phyloP scores from a whole-genome alignment of 2,797 vertebrate species.

The Coregonus suidteri region DNA sequence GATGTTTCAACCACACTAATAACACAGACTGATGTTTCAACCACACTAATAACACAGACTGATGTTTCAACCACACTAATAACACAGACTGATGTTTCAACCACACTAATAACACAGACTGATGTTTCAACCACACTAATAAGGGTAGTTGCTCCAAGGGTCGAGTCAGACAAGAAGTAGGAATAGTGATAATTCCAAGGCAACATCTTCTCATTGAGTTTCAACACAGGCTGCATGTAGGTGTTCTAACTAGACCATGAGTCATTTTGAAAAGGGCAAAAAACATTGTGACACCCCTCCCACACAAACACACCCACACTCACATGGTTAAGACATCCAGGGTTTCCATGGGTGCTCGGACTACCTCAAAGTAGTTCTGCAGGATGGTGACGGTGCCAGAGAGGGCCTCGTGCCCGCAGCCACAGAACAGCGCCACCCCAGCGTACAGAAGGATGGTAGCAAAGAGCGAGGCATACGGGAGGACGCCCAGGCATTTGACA shows the following conservation, averaged over 20 bases:
- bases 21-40: not conserved
- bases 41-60: not conserved
- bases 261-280: too few species aligned
- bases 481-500: constrained; percentile 94
- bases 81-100: not conserved
- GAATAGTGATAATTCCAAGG: too few species aligned
- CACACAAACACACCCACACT: constrained; percentile 61
- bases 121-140: not conserved
- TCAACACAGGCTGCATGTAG: too few species aligned
- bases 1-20: not conserved
- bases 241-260: too few species aligned
- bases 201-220: too few species aligned
- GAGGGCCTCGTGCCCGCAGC: constrained; percentile 95
- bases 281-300: too few species aligned
- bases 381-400: constrained; percentile 94
- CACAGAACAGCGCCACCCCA: constrained; percentile 95
- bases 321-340: constrained; percentile 95
- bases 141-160: too few species aligned
- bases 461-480: constrained; percentile 96
- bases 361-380: constrained; percentile 95
- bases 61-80: not conserved
- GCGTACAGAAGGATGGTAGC: constrained; percentile 96
- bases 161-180: too few species aligned
- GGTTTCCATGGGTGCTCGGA: constrained; percentile 81
- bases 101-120: not conserved